These are phyloP conservation scores for Lepeophtheirus salmonis DNA, from an alignment of 1,140 invertebrate genomes.

Conservation along the genomic window DNA sequence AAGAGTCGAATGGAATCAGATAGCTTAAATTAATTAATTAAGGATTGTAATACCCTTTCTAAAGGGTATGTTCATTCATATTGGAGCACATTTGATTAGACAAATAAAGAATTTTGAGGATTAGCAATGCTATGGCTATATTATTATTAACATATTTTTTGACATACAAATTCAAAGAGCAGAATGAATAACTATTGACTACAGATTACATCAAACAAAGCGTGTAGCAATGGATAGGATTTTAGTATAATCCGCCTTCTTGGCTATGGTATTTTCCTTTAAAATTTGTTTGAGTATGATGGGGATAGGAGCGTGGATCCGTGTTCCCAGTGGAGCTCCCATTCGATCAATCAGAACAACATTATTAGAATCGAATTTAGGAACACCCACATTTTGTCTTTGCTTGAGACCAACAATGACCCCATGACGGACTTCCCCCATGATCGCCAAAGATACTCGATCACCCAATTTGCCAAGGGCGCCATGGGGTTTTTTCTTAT, in stretches of 20 bases:
- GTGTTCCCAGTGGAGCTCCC: constrained; percentile 73
- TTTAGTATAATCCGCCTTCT: constrained; percentile 85
- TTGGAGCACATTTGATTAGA: no score
- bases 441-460: constrained; percentile 80
- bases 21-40: no score
- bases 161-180: no score
- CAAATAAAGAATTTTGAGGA: no score
- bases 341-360: constrained; percentile 86
- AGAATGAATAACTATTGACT: no score
- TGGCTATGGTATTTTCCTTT: constrained; percentile 55
- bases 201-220: constrained; percentile 80
- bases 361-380: constrained; percentile 91
- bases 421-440: constrained; percentile 87
- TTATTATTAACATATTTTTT: no score
- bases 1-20: no score
- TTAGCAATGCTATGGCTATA: no score
- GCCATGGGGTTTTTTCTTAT: constrained; percentile 6
- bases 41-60: no score
- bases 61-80: no score
- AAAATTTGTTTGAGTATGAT: constrained; percentile 66
- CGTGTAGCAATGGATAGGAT: constrained; percentile 72
- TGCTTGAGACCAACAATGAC: constrained; percentile 81
- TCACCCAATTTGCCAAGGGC: constrained; percentile 40
- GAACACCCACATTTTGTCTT: constrained; percentile 56
- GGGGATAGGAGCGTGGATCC: constrained; percentile 85